Base-by-base conservation (phyloP, 1,140 invertebrate genomes). In the Xylocopa sonorina region DNA sequence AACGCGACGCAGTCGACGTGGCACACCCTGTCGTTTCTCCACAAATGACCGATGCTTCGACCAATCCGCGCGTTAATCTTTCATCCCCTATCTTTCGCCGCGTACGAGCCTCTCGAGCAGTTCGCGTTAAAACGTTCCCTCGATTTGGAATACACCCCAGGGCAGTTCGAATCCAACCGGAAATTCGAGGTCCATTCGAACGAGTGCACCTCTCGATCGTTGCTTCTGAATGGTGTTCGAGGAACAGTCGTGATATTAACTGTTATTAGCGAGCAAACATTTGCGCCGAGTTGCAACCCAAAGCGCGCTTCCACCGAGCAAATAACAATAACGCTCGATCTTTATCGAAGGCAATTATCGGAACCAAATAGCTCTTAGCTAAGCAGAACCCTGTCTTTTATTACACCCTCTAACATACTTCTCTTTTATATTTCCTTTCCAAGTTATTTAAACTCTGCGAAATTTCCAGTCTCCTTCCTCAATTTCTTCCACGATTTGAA, bases 1-100 rank as follows among this genome's bases (percentile, higher is more conserved):
- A 69, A 77, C 74, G 66, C 32, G 66, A 71, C 51, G 55, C 75
- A 77, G 41, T n/a, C 66, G 24, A 32, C n/a, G 43, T 2, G 32
- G 50, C 32, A 63, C 10, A 12, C n/a, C 14, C n/a, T 3, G 6
- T 34, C 32, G 18, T n/a, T 21, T 16, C 34, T 18, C 16, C 24
- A 66, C 24, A 66, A 67, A 34, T 46, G 27, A 12, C 6, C 1
- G n/a, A 32, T 50, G 60, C 32, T 38, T 38, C 38, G 16, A 69
- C 32, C 43, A 57, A 50, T 60, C 34, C 18, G 21, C 16, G 7
- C 2, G 27, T 43, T 67, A 34, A 67, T 76, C 32, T 34, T 57
- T 76, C 29, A 55, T 57, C 0, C 4, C 3, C 3, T 6, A 16
- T 16, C 12, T 1, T 34, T 67, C 14, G 0, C 1, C 21, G 3